Conservation (phyloP, 1,140 invertebrate genomes). For the Caenorhabditis briggsae region DNA sequence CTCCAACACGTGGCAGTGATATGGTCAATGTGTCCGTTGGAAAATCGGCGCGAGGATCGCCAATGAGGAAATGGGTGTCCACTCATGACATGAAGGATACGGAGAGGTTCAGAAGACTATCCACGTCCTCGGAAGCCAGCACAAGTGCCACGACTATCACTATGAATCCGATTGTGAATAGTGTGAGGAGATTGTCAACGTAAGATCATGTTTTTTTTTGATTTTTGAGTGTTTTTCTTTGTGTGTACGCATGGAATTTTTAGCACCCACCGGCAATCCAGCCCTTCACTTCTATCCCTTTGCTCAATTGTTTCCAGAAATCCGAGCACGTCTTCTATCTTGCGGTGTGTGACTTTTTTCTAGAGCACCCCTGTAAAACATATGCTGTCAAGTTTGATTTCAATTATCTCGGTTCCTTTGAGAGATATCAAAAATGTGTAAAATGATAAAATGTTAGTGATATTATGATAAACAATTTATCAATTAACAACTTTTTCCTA, state of each 20-base stretch:
- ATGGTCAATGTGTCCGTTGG: constrained; percentile 59
- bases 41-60: constrained; percentile 38
- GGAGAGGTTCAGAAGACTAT: constrained; percentile 29
- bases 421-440: too few relatives aligned
- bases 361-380: background rate
- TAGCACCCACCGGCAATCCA: constrained; percentile 33
- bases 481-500: too few relatives aligned
- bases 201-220: constrained; percentile 15
- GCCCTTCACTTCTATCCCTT: constrained; percentile 28
- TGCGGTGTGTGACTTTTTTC: constrained; percentile 20
- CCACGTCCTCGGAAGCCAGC: constrained; percentile 12
- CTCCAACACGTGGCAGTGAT: constrained; percentile 46
- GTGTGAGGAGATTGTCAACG: constrained; percentile 45
- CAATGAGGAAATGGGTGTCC: constrained; percentile 58
- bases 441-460: too few relatives aligned
- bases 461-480: too few relatives aligned
- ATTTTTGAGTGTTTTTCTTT: background rate
- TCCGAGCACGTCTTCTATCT: constrained; percentile 14
- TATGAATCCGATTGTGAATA: constrained; percentile 47
- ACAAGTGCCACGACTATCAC: constrained; percentile 21
- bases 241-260: background rate
- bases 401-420: too few relatives aligned
- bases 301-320: constrained; percentile 46
- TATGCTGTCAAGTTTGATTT: too few relatives aligned
- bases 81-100: constrained; percentile 49